phyloP scores from a whole-genome alignment of 1,140 invertebrate genomes.

The Drosophila albomicans region DNA sequence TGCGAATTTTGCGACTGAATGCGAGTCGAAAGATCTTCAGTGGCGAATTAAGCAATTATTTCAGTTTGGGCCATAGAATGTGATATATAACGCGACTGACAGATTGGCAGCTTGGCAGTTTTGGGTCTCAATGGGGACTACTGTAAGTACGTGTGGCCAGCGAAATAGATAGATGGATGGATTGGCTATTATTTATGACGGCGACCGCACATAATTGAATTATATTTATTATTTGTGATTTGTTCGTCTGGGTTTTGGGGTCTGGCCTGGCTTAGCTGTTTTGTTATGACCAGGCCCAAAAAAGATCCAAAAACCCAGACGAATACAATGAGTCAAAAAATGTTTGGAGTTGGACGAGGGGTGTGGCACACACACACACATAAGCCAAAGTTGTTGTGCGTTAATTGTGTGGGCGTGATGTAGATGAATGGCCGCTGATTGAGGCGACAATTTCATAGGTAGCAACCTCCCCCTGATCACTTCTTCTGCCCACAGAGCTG shows the following conservation, averaged over 20 bases:
- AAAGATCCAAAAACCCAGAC: no score
- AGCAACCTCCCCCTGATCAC: not conserved
- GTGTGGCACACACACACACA: constrained; percentile 36
- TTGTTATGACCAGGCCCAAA: constrained; percentile 36
- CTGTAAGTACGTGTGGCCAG: constrained; percentile 22
- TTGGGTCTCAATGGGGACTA: not conserved
- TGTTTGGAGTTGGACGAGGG: constrained; percentile 22
- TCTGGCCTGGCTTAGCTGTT: not conserved
- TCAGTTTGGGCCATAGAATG: not conserved
- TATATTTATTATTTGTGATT: constrained; percentile 55
- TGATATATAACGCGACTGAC: constrained; percentile 15
- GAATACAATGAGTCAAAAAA: constrained; percentile 1
- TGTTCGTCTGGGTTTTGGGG: constrained; percentile 3
- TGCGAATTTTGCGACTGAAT: no score
- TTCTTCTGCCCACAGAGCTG: not conserved
- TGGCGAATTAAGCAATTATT: not conserved
- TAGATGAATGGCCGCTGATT: constrained; percentile 75
- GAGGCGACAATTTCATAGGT: constrained; percentile 52
- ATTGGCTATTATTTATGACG: constrained; percentile 74
- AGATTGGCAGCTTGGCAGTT: constrained; percentile 27
- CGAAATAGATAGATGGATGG: constrained; percentile 21
- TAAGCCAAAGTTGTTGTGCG: constrained; percentile 41
- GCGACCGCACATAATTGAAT: constrained; percentile 78
- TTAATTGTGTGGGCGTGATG: constrained; percentile 79
- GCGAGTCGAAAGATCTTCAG: not conserved